phyloP scores from a whole-genome alignment of 1,140 invertebrate species.

The Formica selysi region DNA sequence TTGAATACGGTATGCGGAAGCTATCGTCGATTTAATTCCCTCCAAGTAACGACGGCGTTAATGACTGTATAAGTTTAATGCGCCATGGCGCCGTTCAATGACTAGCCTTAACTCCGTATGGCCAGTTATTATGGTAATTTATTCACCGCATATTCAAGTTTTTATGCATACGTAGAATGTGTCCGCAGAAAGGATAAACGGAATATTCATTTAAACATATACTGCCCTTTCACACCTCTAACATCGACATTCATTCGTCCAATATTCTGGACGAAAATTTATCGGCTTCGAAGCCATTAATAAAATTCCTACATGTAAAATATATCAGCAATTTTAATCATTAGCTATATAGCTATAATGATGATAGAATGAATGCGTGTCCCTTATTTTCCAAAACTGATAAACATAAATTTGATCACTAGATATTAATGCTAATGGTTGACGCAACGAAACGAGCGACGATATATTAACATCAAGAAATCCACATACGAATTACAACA shows the following conservation, averaged over 20 bases:
- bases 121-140: conserved; percentile 49
- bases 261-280: conserved; percentile 11
- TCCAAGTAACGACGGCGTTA: conserved; percentile 24
- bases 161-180: conserved; percentile 16
- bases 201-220: background rate
- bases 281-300: background rate
- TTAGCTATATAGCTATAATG: background rate
- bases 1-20: background rate
- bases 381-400: background rate
- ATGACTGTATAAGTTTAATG: conserved; percentile 52
- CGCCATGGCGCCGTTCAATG: conserved; percentile 32
- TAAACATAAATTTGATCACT: background rate
- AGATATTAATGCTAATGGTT: background rate
- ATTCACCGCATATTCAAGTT: conserved; percentile 34
- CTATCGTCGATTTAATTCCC: conserved; percentile 12
- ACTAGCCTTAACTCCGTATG: conserved; percentile 24
- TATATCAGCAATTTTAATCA: background rate
- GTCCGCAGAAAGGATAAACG: conserved; percentile 1
- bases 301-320: background rate
- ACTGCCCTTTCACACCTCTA: background rate
- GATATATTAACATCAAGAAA: conserved; percentile 9
- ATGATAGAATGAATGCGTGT: background rate
- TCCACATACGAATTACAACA: background rate
- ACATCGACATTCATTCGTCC: background rate
- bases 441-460: background rate